These are phyloP conservation scores for Macrostomum lignano DNA, from an alignment of 1,140 invertebrate genomes.

Conservation along the genomic window DNA sequence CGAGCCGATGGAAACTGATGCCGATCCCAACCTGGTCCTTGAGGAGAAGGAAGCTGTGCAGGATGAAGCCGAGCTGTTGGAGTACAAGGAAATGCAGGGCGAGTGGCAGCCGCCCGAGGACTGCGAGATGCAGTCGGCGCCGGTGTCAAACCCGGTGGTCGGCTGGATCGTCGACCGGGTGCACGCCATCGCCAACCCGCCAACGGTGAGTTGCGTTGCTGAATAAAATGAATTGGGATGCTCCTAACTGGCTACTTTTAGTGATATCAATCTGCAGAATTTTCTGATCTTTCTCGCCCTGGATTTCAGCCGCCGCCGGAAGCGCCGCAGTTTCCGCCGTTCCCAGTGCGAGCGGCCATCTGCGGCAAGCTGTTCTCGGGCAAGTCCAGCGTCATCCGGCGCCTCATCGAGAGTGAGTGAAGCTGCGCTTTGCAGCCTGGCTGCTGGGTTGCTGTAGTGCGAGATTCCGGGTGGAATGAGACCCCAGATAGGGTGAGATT, in stretches of 20 bases:
- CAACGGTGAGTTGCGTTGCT: constrained; percentile 20
- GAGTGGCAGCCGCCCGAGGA: constrained; percentile 20
- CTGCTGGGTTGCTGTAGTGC: too few relatives aligned
- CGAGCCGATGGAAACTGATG: too few relatives aligned
- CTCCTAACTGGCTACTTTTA: too few relatives aligned
- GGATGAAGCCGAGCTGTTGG: too few relatives aligned
- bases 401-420: constrained; percentile 16
- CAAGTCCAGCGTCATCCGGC: constrained; percentile 15
- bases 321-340: constrained; percentile 21
- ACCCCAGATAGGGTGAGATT: too few relatives aligned
- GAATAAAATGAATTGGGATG: too few relatives aligned
- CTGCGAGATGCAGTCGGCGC: constrained; percentile 13
- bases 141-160: constrained; percentile 18
- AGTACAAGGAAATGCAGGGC: constrained; percentile 23
- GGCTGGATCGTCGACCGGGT: constrained; percentile 22
- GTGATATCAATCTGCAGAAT: too few relatives aligned
- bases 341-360: constrained; percentile 21
- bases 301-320: constrained; percentile 17
- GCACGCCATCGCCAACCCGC: constrained; percentile 19
- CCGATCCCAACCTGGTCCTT: too few relatives aligned
- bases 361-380: constrained; percentile 26
- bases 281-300: too few relatives aligned
- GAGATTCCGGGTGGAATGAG: too few relatives aligned
- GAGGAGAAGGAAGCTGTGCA: too few relatives aligned
- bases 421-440: neutral